phyloP scores from a whole-genome alignment of 2,888 invertebrate genomes.

The Anthoptus insignis region DNA sequence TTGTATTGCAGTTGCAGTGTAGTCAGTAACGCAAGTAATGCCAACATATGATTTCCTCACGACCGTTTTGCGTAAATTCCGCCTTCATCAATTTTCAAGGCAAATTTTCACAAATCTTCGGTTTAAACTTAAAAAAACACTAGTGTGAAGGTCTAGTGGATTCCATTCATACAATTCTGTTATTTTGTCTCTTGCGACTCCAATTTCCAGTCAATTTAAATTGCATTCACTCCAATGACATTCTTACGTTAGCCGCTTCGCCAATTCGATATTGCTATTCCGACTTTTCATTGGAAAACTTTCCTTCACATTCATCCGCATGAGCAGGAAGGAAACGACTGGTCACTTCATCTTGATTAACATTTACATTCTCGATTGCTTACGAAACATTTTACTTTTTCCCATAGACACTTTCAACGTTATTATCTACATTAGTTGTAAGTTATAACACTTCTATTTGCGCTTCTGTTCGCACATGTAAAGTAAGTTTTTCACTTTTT shows the following conservation, averaged over 20 bases:
- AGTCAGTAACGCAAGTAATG: conserved; percentile 45
- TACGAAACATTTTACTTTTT: conserved; percentile 15
- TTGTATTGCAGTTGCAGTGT: conserved; percentile 15
- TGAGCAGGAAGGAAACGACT: conserved; percentile 31
- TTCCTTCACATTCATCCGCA: conserved; percentile 56
- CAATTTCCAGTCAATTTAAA: no score
- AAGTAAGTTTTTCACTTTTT: no score
- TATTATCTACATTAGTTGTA: conserved; percentile 1
- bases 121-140: no score
- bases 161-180: no score
- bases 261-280: conserved; percentile 47
- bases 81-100: no score
- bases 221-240: conserved; percentile 9
- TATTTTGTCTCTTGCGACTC: no score
- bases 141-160: no score
- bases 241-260: conserved; percentile 31
- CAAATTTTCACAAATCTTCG: no score
- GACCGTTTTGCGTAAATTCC: conserved; percentile 64
- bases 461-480: no score
- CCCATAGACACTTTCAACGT: conserved; percentile 16
- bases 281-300: conserved; percentile 58
- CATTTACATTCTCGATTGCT: conserved; percentile 25
- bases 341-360: conserved; percentile 33
- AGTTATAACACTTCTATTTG: not conserved
- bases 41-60: conserved; percentile 56